Conservation (phyloP, 2,113 vertebrate species). For the Calonectris borealis region DNA sequence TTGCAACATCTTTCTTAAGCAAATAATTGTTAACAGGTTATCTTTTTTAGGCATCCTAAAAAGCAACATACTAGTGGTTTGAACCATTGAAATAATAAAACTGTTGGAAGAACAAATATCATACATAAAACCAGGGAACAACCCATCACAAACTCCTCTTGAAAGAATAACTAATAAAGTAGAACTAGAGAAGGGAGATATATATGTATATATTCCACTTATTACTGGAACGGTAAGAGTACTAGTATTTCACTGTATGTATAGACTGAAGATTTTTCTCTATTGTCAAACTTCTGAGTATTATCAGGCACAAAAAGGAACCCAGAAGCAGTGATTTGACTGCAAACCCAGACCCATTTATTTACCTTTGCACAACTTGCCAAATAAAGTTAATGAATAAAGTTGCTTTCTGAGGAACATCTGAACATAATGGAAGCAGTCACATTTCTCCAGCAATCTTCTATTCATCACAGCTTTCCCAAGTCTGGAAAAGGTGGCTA, state of each 20-base stretch:
- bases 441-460: background rate
- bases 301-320: background rate
- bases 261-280: background rate
- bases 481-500: background rate
- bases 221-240: background rate
- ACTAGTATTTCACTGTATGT: background rate
- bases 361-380: background rate
- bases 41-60: background rate
- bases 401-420: background rate
- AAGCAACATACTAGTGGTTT: background rate
- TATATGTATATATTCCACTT: background rate
- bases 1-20: background rate
- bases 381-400: background rate
- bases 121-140: background rate
- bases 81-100: background rate
- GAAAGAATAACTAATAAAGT: background rate
- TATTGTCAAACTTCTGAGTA: background rate
- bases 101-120: background rate
- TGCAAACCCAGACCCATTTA: background rate
- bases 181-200: background rate
- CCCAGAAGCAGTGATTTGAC: background rate
- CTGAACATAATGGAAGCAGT: background rate
- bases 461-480: background rate
- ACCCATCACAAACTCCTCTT: background rate
- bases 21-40: background rate